Evolutionary conservation across 2,113 vertebrate species (phyloP).

Genomic region (Cyphomyrus plagiostoma): DNA sequence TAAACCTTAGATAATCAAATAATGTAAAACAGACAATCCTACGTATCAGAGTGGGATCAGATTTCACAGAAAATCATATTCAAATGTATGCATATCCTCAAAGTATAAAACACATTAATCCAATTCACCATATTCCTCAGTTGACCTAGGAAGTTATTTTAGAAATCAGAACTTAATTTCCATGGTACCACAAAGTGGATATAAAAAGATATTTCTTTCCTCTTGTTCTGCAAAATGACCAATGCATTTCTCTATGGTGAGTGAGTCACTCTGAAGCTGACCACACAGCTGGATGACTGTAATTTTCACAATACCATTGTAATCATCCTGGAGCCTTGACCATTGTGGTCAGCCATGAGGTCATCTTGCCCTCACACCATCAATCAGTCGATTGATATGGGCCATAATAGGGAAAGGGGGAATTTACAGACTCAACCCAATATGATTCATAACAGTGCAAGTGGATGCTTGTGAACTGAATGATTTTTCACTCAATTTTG

Average conservation of each 20-base stretch:
- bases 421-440: not conserved
- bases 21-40: not conserved
- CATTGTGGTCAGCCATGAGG: not conserved
- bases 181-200: not conserved
- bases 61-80: not conserved
- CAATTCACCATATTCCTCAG: not conserved
- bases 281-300: not conserved
- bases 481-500: not conserved
- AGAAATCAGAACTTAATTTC: not conserved
- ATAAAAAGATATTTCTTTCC: not conserved
- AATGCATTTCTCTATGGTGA: not conserved
- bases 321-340: not conserved
- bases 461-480: not conserved
- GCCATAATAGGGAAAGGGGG: not conserved
- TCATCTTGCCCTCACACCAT: not conserved
- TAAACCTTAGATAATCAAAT: not conserved
- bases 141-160: not conserved
- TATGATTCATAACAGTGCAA: not conserved
- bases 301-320: not conserved
- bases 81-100: not conserved
- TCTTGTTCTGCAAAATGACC: not conserved
- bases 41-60: not conserved
- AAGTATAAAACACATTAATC: not conserved
- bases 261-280: not conserved
- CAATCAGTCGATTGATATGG: not conserved